Evolutionary conservation across 92 coral and sea anemone genomes (phyloP), one percentile per base, ranked within the genome.

Genomic region (Porites rus): DNA sequence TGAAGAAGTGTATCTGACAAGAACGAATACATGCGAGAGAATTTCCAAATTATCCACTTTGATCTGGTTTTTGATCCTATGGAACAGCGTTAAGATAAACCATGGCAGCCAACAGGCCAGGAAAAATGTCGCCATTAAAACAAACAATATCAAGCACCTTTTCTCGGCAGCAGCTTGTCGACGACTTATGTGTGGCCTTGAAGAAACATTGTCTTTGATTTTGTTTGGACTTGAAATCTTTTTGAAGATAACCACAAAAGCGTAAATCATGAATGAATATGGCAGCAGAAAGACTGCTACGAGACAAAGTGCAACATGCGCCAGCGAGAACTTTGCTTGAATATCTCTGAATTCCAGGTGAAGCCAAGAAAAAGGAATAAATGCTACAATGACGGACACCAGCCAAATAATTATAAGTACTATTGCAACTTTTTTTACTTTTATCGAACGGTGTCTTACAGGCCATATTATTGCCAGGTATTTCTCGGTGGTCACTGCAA

Each of bases 51-150:
- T 66, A 1, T 62, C 58, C 10, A 17, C 61, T 12, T 65, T 53
- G 11, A 82, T 3, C n/a, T 21, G 24, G 21, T 82, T 62, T n/a
- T 65, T 53, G 11, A 82, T 3, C 22, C 18, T 52, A 18, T 82
- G 68, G 17, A 86, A 8, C 18, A 81, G 76, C 66, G 68, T 83
- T 62, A 86, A 61, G 22, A 84, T 81, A 43, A 76, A 92, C 88
- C 89, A 92, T 31, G 95, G 95, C 20, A 92, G 70, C 95, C 95
- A 92, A 21, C 93, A 92, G 6, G 90, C 46, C 21, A 85, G 82
- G 54, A 85, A 92, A 54, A 86, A 12, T 11, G 83, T 54, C 25
- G 95, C 95, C 95, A 92, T 92, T 56, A 80, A 52, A 60, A 78
- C 93, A 60, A 92, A 86, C n/a, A 92, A 54, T 24, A 83, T 56